Evolutionary conservation across 1,140 invertebrate genomes (phyloP).

Genomic region (Rhopalosiphum maidis): DNA sequence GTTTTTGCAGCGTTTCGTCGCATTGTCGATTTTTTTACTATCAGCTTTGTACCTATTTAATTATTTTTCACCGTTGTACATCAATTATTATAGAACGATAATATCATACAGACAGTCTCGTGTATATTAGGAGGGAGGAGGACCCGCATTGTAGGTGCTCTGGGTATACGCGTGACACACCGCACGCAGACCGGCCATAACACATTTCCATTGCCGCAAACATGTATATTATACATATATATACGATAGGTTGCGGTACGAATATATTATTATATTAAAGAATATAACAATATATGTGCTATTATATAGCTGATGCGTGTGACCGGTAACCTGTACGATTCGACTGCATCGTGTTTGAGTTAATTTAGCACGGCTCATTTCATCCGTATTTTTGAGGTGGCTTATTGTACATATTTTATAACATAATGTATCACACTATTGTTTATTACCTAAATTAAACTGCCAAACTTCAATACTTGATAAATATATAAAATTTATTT

Average conservation of each 20-base stretch:
- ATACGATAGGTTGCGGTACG: not conserved
- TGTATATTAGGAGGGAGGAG: not conserved
- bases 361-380: not conserved
- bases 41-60: not conserved
- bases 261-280: not conserved
- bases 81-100: not conserved
- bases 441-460: not conserved
- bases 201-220: not conserved
- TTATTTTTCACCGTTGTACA: slow-evolving; percentile 1
- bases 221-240: not conserved
- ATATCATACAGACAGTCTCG: not conserved
- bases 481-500: not conserved
- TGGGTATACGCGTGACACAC: not conserved
- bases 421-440: too few relatives aligned
- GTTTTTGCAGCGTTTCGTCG: not conserved
- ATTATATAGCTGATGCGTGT: not conserved
- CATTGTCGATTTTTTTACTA: not conserved
- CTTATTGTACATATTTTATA: too few relatives aligned
- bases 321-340: slow-evolving; percentile 1
- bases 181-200: not conserved
- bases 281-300: not conserved
- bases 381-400: not conserved
- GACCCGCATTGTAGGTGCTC: not conserved
- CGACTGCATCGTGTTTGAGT: not conserved
- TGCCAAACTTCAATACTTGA: not conserved